Base-by-base conservation (phyloP, 2,797 vertebrate genomes). In the Argyrosomus regius region DNA sequence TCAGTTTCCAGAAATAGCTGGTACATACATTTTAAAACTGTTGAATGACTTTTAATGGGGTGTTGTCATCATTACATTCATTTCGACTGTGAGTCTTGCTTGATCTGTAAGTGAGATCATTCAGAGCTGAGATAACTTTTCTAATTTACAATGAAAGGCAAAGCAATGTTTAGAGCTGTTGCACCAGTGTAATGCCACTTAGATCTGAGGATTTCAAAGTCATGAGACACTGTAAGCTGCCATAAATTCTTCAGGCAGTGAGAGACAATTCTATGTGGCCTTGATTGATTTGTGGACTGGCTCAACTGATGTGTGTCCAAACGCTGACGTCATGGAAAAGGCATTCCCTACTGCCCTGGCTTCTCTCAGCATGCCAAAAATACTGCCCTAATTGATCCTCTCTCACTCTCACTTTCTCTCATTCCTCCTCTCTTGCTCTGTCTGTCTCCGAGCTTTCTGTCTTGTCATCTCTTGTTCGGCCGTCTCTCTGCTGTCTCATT, bases 241-340 rank as follows among this genome's bases (percentile, higher is more conserved):
- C 65, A 81, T 65, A 58, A 77, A 89, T 90, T 90, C 83, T 82
- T 85, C 73, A 43, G 83, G 69, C 83, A 62, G 75, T 20, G 65
- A 74, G 81, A 81, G 82, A 85, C 85, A 50, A 87, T 85, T 87
- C 35, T 58, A 26, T 78, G 80, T 82, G 75, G 81, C 83, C 85
- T 85, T 87, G 85, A 92, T 82, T 91, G 88, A 92, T 89, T 92
- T 85, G 84, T 85, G 78, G 77, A 89, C 68, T 26, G 70, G 86
- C 72, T 90, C 80, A 50, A 89, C 86, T 91, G 90, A 92, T 92
- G 88, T 84, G 63, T 68, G 82, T 90, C 91, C 90, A 92, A 91
- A 89, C 43, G 82, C 90, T 92, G 91, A 92, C 91, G 91, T 93
- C 87, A 93, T 88, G 86, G 87, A 93, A 92, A 90, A 90, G 88